These are phyloP conservation scores for Porites lutea DNA, from an alignment of 64 coral and sea anemone species.

Conservation along the genomic window DNA sequence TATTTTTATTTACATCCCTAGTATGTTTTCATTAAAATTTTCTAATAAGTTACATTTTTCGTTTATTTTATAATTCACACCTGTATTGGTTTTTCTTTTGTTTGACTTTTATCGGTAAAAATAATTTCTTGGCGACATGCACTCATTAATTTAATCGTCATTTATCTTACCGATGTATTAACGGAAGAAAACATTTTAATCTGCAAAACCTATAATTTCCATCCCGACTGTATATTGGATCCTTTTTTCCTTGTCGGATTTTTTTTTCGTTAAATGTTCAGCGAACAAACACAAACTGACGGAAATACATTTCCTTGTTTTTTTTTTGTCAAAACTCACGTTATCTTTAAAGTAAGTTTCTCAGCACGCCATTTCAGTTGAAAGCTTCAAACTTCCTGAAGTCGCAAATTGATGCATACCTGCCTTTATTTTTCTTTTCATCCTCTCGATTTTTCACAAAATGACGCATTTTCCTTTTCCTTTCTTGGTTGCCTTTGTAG, in stretches of 20 bases:
- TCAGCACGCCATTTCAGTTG: not conserved
- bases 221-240: not conserved
- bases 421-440: not conserved
- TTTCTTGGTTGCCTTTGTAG: slow-evolving; percentile 42
- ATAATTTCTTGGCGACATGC: not conserved
- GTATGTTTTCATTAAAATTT: slow-evolving; percentile 8
- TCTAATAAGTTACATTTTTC: slow-evolving; percentile 17
- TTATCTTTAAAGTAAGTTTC: not conserved
- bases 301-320: not conserved
- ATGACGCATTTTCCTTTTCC: slow-evolving; percentile 67
- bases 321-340: not conserved
- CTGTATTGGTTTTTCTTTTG: not conserved
- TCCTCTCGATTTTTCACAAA: slow-evolving; percentile 37
- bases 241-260: not conserved
- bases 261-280: not conserved
- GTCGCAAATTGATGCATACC: not conserved
- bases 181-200: slow-evolving; percentile 1
- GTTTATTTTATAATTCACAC: not conserved
- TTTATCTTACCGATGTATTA: not conserved
- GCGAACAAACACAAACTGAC: not conserved
- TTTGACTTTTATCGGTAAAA: slow-evolving; percentile 26
- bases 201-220: not conserved
- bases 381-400: not conserved
- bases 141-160: slow-evolving; percentile 23
- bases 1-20: not conserved